Base-by-base conservation (phyloP, 1,140 invertebrate species). In the Drosophila repletoides region DNA sequence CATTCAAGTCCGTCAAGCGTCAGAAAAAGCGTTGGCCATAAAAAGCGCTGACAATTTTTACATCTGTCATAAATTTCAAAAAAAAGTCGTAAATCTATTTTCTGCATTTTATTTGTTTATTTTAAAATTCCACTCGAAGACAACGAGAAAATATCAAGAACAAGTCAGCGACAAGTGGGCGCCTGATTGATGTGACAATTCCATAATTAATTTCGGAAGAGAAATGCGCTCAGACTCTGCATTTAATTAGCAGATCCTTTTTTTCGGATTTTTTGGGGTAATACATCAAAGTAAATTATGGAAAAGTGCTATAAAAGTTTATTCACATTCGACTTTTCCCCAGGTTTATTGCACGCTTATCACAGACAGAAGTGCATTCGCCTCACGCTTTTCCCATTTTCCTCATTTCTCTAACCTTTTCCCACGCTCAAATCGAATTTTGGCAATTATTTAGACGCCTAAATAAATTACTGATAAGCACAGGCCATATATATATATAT, bases 21-120 rank as follows among this genome's bases (percentile, higher is more conserved):
- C 59, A 55, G 7, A 12, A 41, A 51, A 31, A 59, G 34, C 51
- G 55, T 38, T 29, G 46, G 51, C 41, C 72, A 52, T 55, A 69
- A 73, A 60, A 63, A 55, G 41, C 41, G 46, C 56, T 79, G 79
- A 79, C 80, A 79, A 53, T 70, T 70, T 83, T 83, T 86, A 83
- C 79, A 86, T 84, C 61, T 83, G 80, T 81, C 79, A 83, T 83
- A 83, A 83, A 84, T 83, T 83, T 71, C 14, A 43, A 48, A 43
- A 48, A 52, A 72, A 36, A 79, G 51, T 71, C 60, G 66, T 84
- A 83, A 83, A 83, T 83, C 79, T 83, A 83, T 83, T 83, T 86
- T 73, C 66, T 74, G 79, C 79, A 83, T 84, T 83, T 83, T 83
- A 83, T 83, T 83, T 83, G 79, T 83, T 83, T 83, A 84, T 83